Evolutionary conservation across 2,113 vertebrate species (phyloP), one percentile per base, ranked within the genome.

Genomic region (Irena cyanogastra): DNA sequence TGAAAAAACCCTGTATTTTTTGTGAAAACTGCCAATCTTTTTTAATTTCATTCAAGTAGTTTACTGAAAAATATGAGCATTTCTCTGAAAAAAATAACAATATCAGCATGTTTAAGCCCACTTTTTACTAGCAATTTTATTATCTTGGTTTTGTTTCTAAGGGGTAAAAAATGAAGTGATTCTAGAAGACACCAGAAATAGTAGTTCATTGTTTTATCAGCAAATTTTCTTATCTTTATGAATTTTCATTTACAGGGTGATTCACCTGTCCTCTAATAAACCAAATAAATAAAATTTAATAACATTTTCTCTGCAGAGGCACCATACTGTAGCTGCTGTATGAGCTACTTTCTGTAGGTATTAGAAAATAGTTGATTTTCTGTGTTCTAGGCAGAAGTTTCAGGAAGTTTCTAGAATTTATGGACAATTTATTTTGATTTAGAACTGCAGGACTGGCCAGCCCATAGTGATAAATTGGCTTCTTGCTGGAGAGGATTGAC

Each of bases 1-100:
- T 4, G 0, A 5, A 56, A 9, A 53, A 41, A 37, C 3, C 0
- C 28, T 49, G 2, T 39, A 10, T 68, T 84, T 41, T 79, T 52
- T 47, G 45, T 70, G 86, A n/a, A 63, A 79, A 35, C 42, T 60
- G 42, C 10, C 31, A 45, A 15, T 57, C 19, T 81, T 56, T 33
- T 65, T 16, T 2, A 41, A 72, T 78, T 65, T 61, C 0, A 17
- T 75, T 70, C 21, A 49, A 3, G 13, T 49, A 45, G 20, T 60
- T 66, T 57, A 23, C 11, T 65, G 37, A 69, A 77, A 87, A 89
- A 72, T 10, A 15, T 4, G 24, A 17, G 12, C 27, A 56, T 72
- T 60, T 64, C n/a, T 61, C 5, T 31, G 68, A 76, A 74, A 76
- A 90, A 74, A 64, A 24, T 3, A n/a, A 16, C 21, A 54, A 3